Evolutionary conservation across 2,888 invertebrate species (phyloP).

Genomic region (Suillia variegata): DNA sequence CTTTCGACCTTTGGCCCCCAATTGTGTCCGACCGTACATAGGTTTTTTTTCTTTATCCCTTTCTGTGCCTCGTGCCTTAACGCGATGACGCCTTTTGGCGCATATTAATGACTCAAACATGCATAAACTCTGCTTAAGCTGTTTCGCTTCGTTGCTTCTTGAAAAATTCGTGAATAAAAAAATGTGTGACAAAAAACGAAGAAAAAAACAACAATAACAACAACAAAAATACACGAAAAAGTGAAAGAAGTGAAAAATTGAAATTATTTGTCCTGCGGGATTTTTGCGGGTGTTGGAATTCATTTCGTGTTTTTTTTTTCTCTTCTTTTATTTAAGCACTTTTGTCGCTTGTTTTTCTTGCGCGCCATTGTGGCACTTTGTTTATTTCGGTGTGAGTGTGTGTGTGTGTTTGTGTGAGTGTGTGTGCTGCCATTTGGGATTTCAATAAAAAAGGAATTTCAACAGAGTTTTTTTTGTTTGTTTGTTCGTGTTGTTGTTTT

Average conservation of each 20-base stretch:
- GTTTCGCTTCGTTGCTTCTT: conserved; percentile 22
- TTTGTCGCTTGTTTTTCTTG: background rate
- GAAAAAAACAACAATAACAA: background rate
- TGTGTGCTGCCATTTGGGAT: conserved; percentile 25
- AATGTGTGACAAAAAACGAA: background rate
- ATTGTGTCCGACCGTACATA: no score
- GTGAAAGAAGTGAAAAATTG: conserved; percentile 32
- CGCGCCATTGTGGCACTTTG: background rate
- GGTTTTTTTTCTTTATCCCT: background rate
- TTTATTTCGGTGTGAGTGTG: conserved; percentile 9
- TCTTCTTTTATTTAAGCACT: background rate
- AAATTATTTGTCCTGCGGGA: conserved; percentile 38
- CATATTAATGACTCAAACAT: conserved; percentile 32
- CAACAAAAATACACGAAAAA: background rate
- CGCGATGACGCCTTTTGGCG: no score
- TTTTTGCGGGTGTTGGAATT: conserved; percentile 1
- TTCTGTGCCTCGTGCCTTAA: no score
- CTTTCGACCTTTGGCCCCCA: conserved; percentile 1
- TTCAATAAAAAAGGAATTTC: conserved; percentile 11
- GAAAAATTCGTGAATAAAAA: background rate
- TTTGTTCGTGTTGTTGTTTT: no score
- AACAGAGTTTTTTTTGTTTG: no score
- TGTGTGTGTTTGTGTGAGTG: conserved; percentile 15
- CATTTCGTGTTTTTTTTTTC: background rate
- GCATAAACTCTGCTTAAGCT: conserved; percentile 45